Base-by-base conservation (phyloP, 2,113 vertebrate species). In the Pontoporia blainvillei region DNA sequence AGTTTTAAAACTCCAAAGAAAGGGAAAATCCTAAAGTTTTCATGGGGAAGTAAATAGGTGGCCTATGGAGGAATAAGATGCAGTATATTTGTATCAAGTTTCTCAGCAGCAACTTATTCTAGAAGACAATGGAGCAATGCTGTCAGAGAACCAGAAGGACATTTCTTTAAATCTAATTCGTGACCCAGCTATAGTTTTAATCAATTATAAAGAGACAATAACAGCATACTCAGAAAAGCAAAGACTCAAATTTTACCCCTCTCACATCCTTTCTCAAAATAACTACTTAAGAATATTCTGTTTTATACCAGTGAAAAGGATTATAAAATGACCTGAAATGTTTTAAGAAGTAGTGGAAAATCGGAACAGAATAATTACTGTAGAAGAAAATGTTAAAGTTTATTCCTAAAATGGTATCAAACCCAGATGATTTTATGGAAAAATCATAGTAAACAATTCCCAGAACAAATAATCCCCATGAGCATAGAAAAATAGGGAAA, bases 131-230 rank as follows among this genome's bases (percentile, higher is more conserved):
- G 29, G 8, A 39, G 36, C 2, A 93, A 76, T 34, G 6, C 54
- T 89, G 69, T 81, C 49, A 91, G 81, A 75, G 83, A 91, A 90
- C 3, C 8, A 8, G 31, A 79, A 78, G 18, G 11, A 46, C 29
- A 71, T 71, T 75, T 85, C 9, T 59, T 97, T 75, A 93, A 95
- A 73, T 13, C 21, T 86, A 95, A 49, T 90, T 69, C 34, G 59
- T 84, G n/a, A 90, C 29, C 5, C 12, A 6, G 34, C 8, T 84
- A 67, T 44, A 86, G 27, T 88, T 90, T 17, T 59, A 39, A 64
- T 93, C 18, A 92, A 34, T 73, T 93, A 11, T 44, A 83, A 86
- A 34, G 21, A 39, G 25, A 46, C 76, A 95, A 76, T 86, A 91
- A 39, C 44, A 15, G 12, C n/a, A 46, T 66, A 46, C 46, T 93